These are phyloP conservation scores for Heterodera carotae DNA, from an alignment of 1,140 invertebrate genomes.

Conservation along the genomic window DNA sequence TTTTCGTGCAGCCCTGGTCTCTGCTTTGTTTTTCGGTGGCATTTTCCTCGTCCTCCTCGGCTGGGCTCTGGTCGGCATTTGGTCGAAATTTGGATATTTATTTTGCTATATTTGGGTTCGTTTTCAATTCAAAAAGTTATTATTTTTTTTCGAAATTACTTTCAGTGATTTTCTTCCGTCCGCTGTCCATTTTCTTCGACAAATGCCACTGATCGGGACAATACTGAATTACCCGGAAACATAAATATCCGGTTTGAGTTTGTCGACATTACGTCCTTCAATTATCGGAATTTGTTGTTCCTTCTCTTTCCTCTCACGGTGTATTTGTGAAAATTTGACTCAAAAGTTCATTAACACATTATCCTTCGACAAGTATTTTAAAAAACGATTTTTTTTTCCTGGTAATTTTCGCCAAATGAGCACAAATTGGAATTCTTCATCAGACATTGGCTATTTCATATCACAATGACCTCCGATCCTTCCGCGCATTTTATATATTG, in stretches of 20 bases:
- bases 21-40: slow-evolving; percentile 88
- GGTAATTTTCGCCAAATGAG: too few species aligned
- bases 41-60: slow-evolving; percentile 90
- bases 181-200: slow-evolving; percentile 72
- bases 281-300: neutral
- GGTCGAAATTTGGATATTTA: slow-evolving; percentile 80
- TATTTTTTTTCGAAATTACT: neutral
- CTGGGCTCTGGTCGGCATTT: slow-evolving; percentile 92
- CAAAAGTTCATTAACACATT: too few species aligned
- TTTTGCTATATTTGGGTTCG: slow-evolving; percentile 72
- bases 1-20: too few species aligned
- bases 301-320: too few species aligned
- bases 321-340: too few species aligned
- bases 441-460: too few species aligned
- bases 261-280: neutral
- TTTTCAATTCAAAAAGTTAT: slow-evolving; percentile 30
- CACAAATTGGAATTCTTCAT: too few species aligned
- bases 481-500: too few species aligned
- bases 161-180: slow-evolving; percentile 74
- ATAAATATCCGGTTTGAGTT: slow-evolving; percentile 62
- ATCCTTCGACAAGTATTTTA: too few species aligned
- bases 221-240: slow-evolving; percentile 71
- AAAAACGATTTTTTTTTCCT: too few species aligned
- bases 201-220: slow-evolving; percentile 72
- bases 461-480: too few species aligned